These are phyloP conservation scores for Danionella cerebrum DNA, from an alignment of 2,113 vertebrate genomes.

Conservation along the genomic window DNA sequence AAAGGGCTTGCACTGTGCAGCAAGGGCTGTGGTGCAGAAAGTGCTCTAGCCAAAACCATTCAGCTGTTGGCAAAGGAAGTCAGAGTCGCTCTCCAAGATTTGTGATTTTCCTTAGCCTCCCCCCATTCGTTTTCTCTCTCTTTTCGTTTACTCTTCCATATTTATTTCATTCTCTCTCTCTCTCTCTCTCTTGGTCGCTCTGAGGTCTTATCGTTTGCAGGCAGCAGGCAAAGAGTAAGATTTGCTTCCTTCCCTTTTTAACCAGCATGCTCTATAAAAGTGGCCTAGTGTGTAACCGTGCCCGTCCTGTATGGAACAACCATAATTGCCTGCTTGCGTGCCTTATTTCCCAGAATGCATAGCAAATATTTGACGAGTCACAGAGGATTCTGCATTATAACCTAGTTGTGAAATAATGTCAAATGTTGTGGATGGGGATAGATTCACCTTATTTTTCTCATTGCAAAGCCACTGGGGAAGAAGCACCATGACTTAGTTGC, in stretches of 20 bases:
- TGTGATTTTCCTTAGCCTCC: constrained; percentile 24
- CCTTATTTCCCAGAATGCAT: not conserved
- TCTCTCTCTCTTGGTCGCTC: not conserved
- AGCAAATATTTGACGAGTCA: not conserved
- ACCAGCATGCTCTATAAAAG: constrained; percentile 17
- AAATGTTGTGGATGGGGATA: not conserved
- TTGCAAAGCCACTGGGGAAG: not conserved
- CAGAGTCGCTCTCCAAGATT: constrained; percentile 28
- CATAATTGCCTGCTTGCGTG: not conserved
- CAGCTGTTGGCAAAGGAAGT: constrained; percentile 34
- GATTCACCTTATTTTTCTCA: not conserved
- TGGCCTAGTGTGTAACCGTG: constrained; percentile 8
- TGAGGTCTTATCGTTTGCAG: constrained; percentile 33
- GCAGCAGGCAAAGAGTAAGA: constrained; percentile 34
- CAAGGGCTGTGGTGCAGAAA: constrained; percentile 32
- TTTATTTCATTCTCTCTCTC: not conserved
- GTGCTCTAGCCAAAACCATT: constrained; percentile 26
- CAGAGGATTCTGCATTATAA: not conserved
- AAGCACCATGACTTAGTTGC: not conserved
- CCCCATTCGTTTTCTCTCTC: not conserved
- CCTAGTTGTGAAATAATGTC: not conserved
- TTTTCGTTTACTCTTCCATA: not conserved
- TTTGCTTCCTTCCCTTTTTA: constrained; percentile 7
- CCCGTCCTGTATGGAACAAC: constrained; percentile 19
- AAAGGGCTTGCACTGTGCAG: constrained; percentile 30